Evolutionary conservation across 2,888 invertebrate genomes (phyloP), one percentile per base, ranked within the genome.

Genomic region (Timema cristinae): DNA sequence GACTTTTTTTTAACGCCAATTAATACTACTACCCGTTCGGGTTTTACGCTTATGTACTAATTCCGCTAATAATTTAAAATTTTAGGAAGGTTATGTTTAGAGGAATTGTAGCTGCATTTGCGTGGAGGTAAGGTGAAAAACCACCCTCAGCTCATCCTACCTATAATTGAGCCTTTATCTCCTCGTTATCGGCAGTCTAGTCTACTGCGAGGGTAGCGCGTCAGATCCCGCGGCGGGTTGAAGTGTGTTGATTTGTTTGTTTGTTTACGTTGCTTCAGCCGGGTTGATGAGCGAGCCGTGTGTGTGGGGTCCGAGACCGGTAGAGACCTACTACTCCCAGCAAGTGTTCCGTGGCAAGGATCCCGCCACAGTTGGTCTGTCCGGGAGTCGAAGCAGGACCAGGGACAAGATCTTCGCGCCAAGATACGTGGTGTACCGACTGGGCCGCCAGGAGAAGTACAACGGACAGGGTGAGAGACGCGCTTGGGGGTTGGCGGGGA

Each of bases 271-370:
- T 71, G 50, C 67, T 72, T 7, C 72, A 76, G 76, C 76, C 48
- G 73, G 67, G n/a, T 68, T 69, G 16, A 71, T 68, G 67, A 73
- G 72, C 68, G 75, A 74, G 32, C 67, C 51, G n/a, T 75, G 76
- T 68, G 72, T 72, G 7, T 76, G 75, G 75, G 76, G 76, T 7
- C 67, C 72, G 6, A 70, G 73, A 1, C 70, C 73, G 48, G 71
- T 75, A 2, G 75, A 76, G 50, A 63, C 66, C 8, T 76, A 76
- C 71, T 76, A 73, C 66, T 75, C 73, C 69, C 72, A 72, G 13
- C 75, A 75, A 15, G 70, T 74, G 7, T 50, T 66, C 48, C 72
- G 75, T 16, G 67, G 50, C n/a, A 52, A 54, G 16, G 75, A 73
- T 7, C 68, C 71, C 10, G 72, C 69, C 10, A 56, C 67, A 5